Evolutionary conservation across 1,140 invertebrate species (phyloP).

Genomic region (Neocloeon triangulifer): DNA sequence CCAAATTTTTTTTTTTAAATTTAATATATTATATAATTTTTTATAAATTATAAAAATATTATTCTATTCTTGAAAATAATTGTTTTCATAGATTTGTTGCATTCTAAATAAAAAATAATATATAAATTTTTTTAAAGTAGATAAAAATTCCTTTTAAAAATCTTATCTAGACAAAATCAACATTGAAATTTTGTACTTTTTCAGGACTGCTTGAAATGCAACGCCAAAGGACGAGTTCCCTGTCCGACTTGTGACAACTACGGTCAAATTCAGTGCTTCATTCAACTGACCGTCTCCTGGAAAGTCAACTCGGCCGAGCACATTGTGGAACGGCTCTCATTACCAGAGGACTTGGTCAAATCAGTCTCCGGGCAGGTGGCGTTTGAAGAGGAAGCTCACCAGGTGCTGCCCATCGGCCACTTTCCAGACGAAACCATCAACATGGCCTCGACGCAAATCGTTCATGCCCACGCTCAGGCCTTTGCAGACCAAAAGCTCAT

Average conservation of each 20-base stretch:
- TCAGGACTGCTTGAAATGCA: constrained; percentile 22
- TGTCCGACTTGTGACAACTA: constrained; percentile 22
- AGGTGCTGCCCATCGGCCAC: constrained; percentile 23
- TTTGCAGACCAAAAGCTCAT: constrained; percentile 19
- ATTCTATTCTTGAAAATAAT: too few species aligned
- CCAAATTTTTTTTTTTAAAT: too few species aligned
- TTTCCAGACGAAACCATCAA: constrained; percentile 27
- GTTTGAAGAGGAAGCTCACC: constrained; percentile 23
- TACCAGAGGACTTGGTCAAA: constrained; percentile 24
- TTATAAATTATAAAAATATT: too few species aligned
- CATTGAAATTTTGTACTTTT: too few species aligned
- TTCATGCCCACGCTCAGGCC: constrained; percentile 16
- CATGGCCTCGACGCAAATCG: constrained; percentile 23
- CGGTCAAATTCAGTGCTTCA: constrained; percentile 25
- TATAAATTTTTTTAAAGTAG: too few species aligned
- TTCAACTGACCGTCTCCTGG: constrained; percentile 25
- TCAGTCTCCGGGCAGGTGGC: constrained; percentile 24
- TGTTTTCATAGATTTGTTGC: too few species aligned
- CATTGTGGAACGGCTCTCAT: constrained; percentile 20
- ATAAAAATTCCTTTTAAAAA: too few species aligned
- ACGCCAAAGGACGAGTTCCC: constrained; percentile 20
- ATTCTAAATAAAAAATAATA: too few species aligned
- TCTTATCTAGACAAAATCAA: too few species aligned
- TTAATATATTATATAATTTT: too few species aligned
- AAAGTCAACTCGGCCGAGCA: constrained; percentile 20